Evolutionary conservation across 2,797 vertebrate species (phyloP), one percentile per base, ranked within the genome.

Genomic region (Lates japonicus): DNA sequence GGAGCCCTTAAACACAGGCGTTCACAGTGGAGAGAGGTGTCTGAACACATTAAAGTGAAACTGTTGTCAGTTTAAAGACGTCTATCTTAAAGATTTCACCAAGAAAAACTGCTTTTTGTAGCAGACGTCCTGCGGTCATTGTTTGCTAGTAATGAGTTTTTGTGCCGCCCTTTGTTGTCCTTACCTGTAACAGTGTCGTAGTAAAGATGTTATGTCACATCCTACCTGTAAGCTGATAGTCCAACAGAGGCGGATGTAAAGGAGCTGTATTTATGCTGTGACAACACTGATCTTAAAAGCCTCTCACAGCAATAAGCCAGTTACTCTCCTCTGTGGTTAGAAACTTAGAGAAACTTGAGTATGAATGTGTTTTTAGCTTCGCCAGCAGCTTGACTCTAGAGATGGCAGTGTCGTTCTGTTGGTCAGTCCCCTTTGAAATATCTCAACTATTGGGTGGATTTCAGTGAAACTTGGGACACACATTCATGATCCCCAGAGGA

Each of bases 241-340:
- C 41, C 13, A 22, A 16, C 51, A 67, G 60, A 22, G 20, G 33
- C 3, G 31, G 11, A 16, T 22, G 48, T 37, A 1, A 22, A 52
- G 51, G 4, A 25, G 49, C 49, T 20, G 9, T 52, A 52, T 52
- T 51, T 51, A 48, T 19, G 8, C 7, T 7, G 7, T 48, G 48
- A 9, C 20, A 25, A 52, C 49, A 51, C 49, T 51, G 49, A 52
- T 25, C 51, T 14, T 52, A 13, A 52, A 76, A 82, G 54, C 84
- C n/a, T 76, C 80, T 66, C 52, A 19, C 59, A 22, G 41, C n/a
- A 19, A 11, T 70, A 69, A 79, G 17, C 72, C 61, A 70, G 54
- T 80, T 74, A 80, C 62, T 64, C 62, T 75, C 10, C 54, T 64
- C 63, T 49, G 16, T 35, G 55, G 59, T 64, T 65, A 61, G 68